Evolutionary conservation across 2,888 invertebrate genomes (phyloP).

Genomic region (Acleris emargana): DNA sequence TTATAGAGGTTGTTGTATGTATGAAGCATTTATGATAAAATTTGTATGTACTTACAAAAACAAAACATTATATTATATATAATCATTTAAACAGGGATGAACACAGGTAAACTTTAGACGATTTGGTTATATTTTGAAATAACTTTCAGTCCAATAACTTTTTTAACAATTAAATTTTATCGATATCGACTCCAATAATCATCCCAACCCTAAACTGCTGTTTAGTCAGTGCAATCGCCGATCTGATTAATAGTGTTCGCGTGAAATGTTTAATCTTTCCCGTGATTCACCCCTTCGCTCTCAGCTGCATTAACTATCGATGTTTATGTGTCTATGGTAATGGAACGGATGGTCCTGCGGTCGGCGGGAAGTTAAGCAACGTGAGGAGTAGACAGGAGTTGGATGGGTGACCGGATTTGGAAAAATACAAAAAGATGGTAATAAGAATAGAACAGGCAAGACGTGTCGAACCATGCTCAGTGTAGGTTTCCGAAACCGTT

Average conservation of each 20-base stretch:
- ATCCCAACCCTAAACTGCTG: conserved; percentile 58
- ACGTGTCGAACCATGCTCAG: no score
- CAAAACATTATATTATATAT: no score
- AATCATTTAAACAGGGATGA: no score
- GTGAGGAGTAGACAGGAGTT: neutral
- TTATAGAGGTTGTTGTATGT: no score
- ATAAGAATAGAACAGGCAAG: no score
- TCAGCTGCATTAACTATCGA: conserved; percentile 69
- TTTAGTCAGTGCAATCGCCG: conserved; percentile 82
- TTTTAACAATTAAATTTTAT: conserved; percentile 24
- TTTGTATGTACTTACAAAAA: no score
- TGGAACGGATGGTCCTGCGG: conserved; percentile 29
- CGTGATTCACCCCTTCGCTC: conserved; percentile 68
- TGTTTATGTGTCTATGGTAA: conserved; percentile 31
- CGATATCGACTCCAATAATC: conserved; percentile 50
- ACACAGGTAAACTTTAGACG: no score
- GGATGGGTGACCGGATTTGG: conserved; percentile 7
- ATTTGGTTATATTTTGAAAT: neutral
- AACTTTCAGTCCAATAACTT: neutral
- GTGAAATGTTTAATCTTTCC: conserved; percentile 82
- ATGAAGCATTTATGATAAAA: no score
- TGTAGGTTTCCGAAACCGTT: no score
- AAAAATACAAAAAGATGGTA: neutral
- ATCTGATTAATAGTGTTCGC: conserved; percentile 82
- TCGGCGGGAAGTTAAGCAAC: conserved; percentile 7